Percentiles rank a stretch among this genome's conserved stretches.
Evolutionary conservation across 1,140 invertebrate genomes (phyloP).

Genomic region (Laupala kohalensis): DNA sequence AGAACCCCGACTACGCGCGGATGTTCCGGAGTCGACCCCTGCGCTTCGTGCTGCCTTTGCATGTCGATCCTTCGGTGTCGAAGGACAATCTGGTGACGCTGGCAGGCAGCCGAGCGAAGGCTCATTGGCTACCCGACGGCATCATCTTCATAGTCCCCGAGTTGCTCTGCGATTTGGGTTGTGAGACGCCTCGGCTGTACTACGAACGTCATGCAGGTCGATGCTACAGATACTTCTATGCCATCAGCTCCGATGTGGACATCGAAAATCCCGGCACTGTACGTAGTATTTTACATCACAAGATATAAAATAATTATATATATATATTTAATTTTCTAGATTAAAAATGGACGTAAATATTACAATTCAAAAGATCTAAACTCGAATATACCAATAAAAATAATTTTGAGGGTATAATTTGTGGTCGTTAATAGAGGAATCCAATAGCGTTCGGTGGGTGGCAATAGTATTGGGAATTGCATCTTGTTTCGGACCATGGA

Average conservation of each 20-base stretch:
- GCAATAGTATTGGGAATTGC: too few relatives aligned
- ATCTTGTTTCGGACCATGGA: too few relatives aligned
- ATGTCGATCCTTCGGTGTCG: constrained; percentile 5
- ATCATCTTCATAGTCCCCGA: constrained; percentile 46
- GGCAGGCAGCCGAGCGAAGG: constrained; percentile 30
- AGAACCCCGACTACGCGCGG: constrained; percentile 62
- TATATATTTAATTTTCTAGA: too few relatives aligned
- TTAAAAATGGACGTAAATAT: too few relatives aligned
- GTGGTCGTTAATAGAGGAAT: too few relatives aligned
- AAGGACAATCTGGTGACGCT: constrained; percentile 35
- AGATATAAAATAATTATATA: neutral
- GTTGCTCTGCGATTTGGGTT: constrained; percentile 56
- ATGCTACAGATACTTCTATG: constrained; percentile 64
- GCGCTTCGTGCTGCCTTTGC: constrained; percentile 53
- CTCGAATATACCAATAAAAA: too few relatives aligned
- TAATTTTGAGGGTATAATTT: too few relatives aligned
- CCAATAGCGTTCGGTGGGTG: too few relatives aligned
- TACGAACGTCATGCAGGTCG: constrained; percentile 51
- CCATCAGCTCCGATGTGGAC: constrained; percentile 75
- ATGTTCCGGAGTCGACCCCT: constrained; percentile 64
- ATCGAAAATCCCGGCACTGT: constrained; percentile 64
- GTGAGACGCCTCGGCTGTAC: constrained; percentile 72
- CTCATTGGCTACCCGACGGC: constrained; percentile 31
- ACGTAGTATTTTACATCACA: constrained; percentile 21
- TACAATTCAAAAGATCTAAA: too few relatives aligned